phyloP scores from a whole-genome alignment of 2,888 invertebrate species.

The Pocota personata region DNA sequence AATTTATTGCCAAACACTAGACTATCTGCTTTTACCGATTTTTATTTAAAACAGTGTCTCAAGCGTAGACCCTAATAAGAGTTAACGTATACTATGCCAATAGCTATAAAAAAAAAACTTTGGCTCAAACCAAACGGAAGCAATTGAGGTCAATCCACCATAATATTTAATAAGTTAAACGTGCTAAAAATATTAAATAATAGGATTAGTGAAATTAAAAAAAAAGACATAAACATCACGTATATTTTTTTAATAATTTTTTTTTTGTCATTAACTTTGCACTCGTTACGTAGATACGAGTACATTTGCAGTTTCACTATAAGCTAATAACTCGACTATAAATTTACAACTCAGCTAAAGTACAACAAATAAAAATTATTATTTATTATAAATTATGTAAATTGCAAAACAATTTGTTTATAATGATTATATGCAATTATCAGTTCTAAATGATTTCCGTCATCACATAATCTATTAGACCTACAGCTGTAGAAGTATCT shows the following conservation, averaged over 20 bases:
- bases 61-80: not conserved
- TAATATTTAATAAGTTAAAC: constrained; percentile 55
- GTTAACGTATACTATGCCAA: not conserved
- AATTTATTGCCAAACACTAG: constrained; percentile 1
- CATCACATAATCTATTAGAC: not conserved
- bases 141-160: constrained; percentile 24
- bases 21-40: not conserved
- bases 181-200: constrained; percentile 48
- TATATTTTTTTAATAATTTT: constrained; percentile 11
- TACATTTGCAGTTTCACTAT: not conserved
- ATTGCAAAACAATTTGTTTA: not conserved
- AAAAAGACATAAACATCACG: constrained; percentile 18
- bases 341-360: no score
- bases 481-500: not conserved
- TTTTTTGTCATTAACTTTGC: constrained; percentile 10
- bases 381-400: no score
- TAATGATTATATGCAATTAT: not conserved
- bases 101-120: no score
- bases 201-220: constrained; percentile 32
- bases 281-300: constrained; percentile 3
- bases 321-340: not conserved
- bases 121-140: not conserved
- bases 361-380: no score
- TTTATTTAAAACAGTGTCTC: not conserved
- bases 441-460: not conserved